phyloP scores from a whole-genome alignment of 2,797 vertebrate species.

The Pyrocephalus nanus region DNA sequence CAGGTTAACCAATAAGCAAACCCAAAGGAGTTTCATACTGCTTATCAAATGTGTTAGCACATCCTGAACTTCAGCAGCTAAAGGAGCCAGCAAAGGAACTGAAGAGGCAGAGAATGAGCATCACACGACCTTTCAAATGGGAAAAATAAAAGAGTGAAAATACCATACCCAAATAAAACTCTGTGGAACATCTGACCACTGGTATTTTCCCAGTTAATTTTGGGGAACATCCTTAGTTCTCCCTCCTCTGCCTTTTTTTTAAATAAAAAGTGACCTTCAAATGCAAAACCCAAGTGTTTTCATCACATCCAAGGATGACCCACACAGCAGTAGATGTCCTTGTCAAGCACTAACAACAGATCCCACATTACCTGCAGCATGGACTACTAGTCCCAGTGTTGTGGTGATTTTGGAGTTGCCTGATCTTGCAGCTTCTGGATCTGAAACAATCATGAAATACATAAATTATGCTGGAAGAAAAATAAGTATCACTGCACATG shows the following conservation, averaged over 20 bases:
- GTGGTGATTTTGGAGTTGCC: conserved; percentile 95
- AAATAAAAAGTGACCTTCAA: neutral
- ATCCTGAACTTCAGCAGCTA: neutral
- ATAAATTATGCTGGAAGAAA: neutral
- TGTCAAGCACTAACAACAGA: neutral
- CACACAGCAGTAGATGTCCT: neutral
- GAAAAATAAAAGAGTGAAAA: neutral
- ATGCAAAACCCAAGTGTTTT: neutral
- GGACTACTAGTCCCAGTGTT: conserved; percentile 94
- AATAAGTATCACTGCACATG: neutral
- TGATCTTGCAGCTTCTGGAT: conserved; percentile 89
- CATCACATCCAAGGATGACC: neutral
- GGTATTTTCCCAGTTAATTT: neutral
- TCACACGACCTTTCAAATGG: neutral
- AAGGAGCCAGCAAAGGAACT: neutral
- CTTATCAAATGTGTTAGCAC: neutral
- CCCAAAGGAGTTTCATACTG: neutral
- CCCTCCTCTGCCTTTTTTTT: rapidly evolving
- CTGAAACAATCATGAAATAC: conserved; percentile 69
- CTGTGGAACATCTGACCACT: neutral
- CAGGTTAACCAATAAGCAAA: neutral
- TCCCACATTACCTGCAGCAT: conserved; percentile 88
- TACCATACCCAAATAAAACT: neutral
- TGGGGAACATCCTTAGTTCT: neutral
- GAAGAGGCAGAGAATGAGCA: neutral